These are phyloP conservation scores for Drosophila lutescens DNA, from an alignment of 2,888 invertebrate genomes.

Conservation along the genomic window DNA sequence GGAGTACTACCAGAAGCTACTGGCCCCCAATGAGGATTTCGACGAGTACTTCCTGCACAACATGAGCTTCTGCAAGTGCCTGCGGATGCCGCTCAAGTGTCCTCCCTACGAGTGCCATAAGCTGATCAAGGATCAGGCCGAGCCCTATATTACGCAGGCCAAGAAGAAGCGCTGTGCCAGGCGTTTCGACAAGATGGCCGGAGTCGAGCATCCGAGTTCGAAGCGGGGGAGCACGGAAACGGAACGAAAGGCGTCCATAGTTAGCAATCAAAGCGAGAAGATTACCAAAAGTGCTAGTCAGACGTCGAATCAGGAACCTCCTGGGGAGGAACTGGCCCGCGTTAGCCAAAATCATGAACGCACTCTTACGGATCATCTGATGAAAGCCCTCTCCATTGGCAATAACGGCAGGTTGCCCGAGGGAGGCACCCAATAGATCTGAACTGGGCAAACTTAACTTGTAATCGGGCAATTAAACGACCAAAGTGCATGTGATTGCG, in stretches of 20 bases:
- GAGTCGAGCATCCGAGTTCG: not conserved
- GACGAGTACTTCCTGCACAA: constrained; percentile 71
- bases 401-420: not conserved
- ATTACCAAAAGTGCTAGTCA: not conserved
- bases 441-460: not conserved
- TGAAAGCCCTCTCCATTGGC: not conserved
- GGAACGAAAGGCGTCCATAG: not conserved
- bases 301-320: not conserved
- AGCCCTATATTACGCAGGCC: constrained; percentile 19
- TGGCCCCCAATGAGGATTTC: constrained; percentile 71
- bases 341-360: not conserved
- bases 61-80: constrained; percentile 73
- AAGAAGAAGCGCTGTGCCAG: constrained; percentile 41
- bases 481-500: constrained; percentile 6
- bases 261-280: not conserved
- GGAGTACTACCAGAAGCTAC: constrained; percentile 59
- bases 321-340: not conserved
- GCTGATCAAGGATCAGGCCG: constrained; percentile 1
- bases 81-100: constrained; percentile 44
- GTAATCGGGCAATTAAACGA: not conserved
- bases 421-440: too few species aligned
- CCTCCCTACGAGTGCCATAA: not conserved
- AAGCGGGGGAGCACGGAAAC: not conserved
- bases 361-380: not conserved
- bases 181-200: constrained; percentile 36